A percentile compares a stretch with the other conserved stretches of the same genome.
These are phyloP conservation scores for Pseudobourletiella spinata DNA, from an alignment of 1,140 invertebrate species.

Conservation along the genomic window DNA sequence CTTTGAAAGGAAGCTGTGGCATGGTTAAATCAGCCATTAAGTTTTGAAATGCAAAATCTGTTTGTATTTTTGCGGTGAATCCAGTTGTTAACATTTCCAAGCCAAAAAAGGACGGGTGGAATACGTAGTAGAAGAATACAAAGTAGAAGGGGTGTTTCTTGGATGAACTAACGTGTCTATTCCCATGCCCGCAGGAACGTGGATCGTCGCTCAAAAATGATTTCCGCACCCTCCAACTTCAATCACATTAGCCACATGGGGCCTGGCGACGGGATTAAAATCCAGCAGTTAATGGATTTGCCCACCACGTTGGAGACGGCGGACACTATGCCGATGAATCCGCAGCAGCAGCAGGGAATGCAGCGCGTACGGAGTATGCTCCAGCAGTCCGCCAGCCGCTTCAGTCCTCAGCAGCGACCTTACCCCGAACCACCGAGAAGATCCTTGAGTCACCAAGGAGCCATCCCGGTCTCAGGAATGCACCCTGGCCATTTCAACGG, in stretches of 20 bases:
- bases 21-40: too few relatives aligned
- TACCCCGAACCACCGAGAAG: constrained; percentile 37
- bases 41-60: too few relatives aligned
- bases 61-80: too few relatives aligned
- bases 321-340: constrained; percentile 5
- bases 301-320: constrained; percentile 44
- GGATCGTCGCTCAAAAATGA: constrained; percentile 84
- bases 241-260: constrained; percentile 98
- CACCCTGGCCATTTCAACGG: constrained; percentile 29
- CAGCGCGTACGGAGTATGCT: constrained; percentile 42
- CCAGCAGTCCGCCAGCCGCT: constrained; percentile 37
- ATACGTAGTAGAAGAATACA: too few relatives aligned
- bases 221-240: constrained; percentile 96
- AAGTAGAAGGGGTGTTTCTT: too few relatives aligned
- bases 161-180: too few relatives aligned
- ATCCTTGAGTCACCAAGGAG: constrained; percentile 39
- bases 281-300: constrained; percentile 83
- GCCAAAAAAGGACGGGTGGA: too few relatives aligned
- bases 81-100: too few relatives aligned
- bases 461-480: constrained; percentile 18
- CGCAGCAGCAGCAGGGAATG: constrained; percentile 30
- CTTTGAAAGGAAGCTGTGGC: too few relatives aligned
- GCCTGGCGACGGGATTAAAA: constrained; percentile 87
- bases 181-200: constrained; percentile 55
- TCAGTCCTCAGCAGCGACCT: constrained; percentile 29